Evolutionary conservation across 2,797 vertebrate species (phyloP), one percentile per base, ranked within the genome.

Genomic region (Tiaroga cobitis): DNA sequence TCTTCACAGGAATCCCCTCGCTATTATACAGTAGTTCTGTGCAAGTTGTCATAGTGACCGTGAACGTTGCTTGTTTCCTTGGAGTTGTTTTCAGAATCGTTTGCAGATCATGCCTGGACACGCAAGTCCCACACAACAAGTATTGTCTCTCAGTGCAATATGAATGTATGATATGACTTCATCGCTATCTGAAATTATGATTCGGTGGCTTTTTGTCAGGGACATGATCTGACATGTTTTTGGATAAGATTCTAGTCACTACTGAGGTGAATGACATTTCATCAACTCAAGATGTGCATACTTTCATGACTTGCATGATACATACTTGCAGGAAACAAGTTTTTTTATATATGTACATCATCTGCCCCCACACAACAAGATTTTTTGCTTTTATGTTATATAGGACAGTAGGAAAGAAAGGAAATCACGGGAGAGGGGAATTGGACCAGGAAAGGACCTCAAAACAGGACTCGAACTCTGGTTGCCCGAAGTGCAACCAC

Each of bases 11-110:
- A 86, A 81, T 87, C 75, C 90, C 80, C 84, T 89, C 63, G 51
- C 74, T 80, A 73, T 81, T 84, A 91, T 86, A 32, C 63, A 65
- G 29, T 32, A 83, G 43, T 78, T 76, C 70, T 91, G 80, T 56
- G 86, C 43, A 43, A 82, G 94, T 94, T 93, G 94, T 91, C 94
- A 95, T 94, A 94, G 94, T 89, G 92, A 95, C 74, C 5, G 86
- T 80, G 89, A 93, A 91, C 88, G 81, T 80, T 88, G 90, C 87
- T 90, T 68, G 81, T 93, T 91, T 93, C 92, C 77, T 81, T 89
- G 92, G 92, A 88, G 91, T 93, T 82, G 70, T 80, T 91, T 89
- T 89, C 68, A 78, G 81, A 91, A 90, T 90, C 86, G 75, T 86
- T 75, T 43, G 24, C 63, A 43, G 61, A 68, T 86, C 68, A 63